Evolutionary conservation across 2,797 vertebrate species (phyloP).

Genomic region (Enteromius unitaeniatus): DNA sequence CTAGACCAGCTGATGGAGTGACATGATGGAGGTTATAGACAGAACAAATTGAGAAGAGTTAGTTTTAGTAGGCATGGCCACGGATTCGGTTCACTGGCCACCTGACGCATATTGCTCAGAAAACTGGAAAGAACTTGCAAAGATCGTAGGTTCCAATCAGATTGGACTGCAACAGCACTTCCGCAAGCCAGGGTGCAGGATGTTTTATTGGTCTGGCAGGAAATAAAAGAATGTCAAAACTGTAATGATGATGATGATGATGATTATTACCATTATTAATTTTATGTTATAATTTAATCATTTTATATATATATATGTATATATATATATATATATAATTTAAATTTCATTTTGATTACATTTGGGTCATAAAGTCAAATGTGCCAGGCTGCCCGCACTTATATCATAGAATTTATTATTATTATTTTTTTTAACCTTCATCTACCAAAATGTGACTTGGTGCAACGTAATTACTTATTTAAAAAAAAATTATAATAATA

Average conservation of each 20-base stretch:
- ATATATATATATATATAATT: no score
- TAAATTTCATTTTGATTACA: neutral
- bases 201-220: neutral
- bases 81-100: neutral
- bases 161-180: neutral
- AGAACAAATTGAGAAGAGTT: neutral
- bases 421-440: no score
- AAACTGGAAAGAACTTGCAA: neutral
- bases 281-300: neutral
- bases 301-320: no score
- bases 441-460: no score
- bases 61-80: neutral
- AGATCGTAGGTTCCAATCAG: neutral
- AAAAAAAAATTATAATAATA: no score
- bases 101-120: neutral
- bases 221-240: neutral
- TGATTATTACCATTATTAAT: neutral
- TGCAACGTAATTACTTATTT: no score
- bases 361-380: neutral
- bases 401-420: no score
- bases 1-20: conserved; percentile 1
- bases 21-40: conserved; percentile 11
- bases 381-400: no score
- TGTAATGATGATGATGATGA: no score
- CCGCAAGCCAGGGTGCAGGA: neutral